Base-by-base conservation (phyloP, 2,888 invertebrate genomes). In the Paralinhomoeus sp. region DNA sequence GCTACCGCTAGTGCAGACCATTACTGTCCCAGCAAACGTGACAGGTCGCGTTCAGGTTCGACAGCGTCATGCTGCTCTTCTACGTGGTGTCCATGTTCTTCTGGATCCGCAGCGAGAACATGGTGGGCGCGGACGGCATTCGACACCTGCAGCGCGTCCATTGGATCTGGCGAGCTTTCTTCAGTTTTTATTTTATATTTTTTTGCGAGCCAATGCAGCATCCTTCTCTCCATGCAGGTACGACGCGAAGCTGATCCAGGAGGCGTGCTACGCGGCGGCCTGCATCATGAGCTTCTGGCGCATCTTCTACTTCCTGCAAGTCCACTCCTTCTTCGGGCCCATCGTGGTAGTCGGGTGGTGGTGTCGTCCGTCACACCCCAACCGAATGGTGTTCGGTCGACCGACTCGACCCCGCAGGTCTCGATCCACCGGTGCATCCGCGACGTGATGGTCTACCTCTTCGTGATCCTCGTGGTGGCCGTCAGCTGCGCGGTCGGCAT, bases 401-500 rank as follows among this genome's bases (percentile, higher is more conserved):
- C n/a, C n/a, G n/a, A n/a, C n/a, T n/a, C n/a, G n/a, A n/a, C n/a
- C n/a, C n/a, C n/a, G n/a, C n/a, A n/a, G n/a, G n/a, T n/a, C n/a
- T n/a, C n/a, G n/a, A n/a, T n/a, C n/a, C n/a, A n/a, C n/a, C n/a
- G n/a, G n/a, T n/a, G n/a, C n/a, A n/a, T n/a, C n/a, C n/a, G n/a
- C n/a, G n/a, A n/a, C n/a, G n/a, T n/a, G n/a, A n/a, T 50, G 37
- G 45, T 51, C 34, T 61, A 60, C 48, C 44, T 61, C 46, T 24
- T 54, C 5, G 53, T 60, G 31, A 57, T 60, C 51, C 22, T 45
- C 2, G 42, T 58, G 23, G 47, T 60, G 18, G 47, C 58, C 24
- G n/a, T 55, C 41, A 53, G 56, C 3, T 61, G 61, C 44, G 53
- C 58, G 9, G 50, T 56, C 22, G 57, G 56, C 31, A 39, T 57